Conservation (phyloP, 2,888 invertebrate species). For the Sphaerophoria rueppellii region DNA sequence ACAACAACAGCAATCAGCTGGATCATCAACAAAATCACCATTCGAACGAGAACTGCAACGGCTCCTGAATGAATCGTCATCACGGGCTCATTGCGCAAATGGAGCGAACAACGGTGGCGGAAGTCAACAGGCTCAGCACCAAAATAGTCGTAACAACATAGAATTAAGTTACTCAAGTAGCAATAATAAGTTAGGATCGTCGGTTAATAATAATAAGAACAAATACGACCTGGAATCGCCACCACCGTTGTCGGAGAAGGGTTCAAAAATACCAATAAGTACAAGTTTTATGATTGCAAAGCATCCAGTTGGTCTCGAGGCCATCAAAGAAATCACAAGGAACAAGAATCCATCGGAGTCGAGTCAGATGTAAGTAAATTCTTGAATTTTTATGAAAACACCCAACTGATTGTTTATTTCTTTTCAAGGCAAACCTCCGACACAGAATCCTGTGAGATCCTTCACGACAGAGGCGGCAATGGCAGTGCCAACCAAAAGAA, state of each 20-base stretch:
- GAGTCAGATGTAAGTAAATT: conserved; percentile 81
- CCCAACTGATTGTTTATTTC: background rate
- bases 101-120: conserved; percentile 73
- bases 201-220: conserved; percentile 79
- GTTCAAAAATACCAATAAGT: conserved; percentile 80
- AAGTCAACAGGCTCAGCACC: conserved; percentile 55
- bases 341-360: conserved; percentile 84
- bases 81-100: conserved; percentile 76
- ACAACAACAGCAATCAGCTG: conserved; percentile 70
- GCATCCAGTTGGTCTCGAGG: conserved; percentile 90
- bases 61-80: conserved; percentile 86
- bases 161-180: conserved; percentile 80
- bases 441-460: conserved; percentile 82
- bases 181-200: conserved; percentile 80
- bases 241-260: conserved; percentile 74
- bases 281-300: conserved; percentile 82
- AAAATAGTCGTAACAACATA: conserved; percentile 79
- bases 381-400: background rate
- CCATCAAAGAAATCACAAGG: conserved; percentile 89
- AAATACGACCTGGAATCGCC: conserved; percentile 78
- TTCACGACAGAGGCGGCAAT: conserved; percentile 79
- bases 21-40: conserved; percentile 84
- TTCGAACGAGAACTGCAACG: conserved; percentile 92
- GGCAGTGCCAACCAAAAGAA: conserved; percentile 77
- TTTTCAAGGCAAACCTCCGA: conserved; percentile 81